Evolutionary conservation across 2,113 vertebrate species (phyloP), one percentile per base, ranked within the genome.

Genomic region (Pygoscelis adeliae): DNA sequence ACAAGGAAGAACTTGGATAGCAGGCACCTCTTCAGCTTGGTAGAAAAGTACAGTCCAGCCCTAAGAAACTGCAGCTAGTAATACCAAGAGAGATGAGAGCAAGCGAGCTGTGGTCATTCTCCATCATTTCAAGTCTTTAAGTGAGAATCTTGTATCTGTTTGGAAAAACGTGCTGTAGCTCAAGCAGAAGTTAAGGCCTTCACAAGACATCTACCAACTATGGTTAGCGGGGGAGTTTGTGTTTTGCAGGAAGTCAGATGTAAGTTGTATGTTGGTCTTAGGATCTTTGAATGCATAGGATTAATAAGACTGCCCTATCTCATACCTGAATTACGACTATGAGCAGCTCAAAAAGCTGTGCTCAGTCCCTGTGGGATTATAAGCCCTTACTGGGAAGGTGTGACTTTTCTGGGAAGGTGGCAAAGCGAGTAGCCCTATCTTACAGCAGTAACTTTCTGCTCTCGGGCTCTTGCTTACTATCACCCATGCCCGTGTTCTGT

Each of bases 211-310:
- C 34, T n/a, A 10, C 8, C 30, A 69, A 2, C n/a, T 72, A 2
- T 1, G 0, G 14, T 69, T 49, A 21, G 10, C 6, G 0, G 0
- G 15, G 36, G 55, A 71, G 17, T 44, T 71, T 69, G 38, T 72
- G 56, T 67, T 92, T 82, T 90, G 47, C 30, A 62, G 11, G 1
- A 90, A 67, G 21, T 56, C 56, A 40, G 30, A 5, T 63, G 1
- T 2, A 50, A 67, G 23, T 44, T 80, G 2, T 50, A 16, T 59
- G 40, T 44, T 88, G 26, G 17, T 77, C 26, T 67, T 69, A 15
- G 14, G 53, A 83, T 42, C 52, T 76, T 40, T 30, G 34, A 69
- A 22, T 55, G 32, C 69, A 40, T 3, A 34, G 29, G 27, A 40
- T 9, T 53, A 38, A 16, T n/a, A 63, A 63, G 4, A 30, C 29